A percentile compares a stretch with the other conserved stretches of the same genome.
Conservation (phyloP, 2,888 invertebrate species). For the Lacanobia wlatinum region DNA sequence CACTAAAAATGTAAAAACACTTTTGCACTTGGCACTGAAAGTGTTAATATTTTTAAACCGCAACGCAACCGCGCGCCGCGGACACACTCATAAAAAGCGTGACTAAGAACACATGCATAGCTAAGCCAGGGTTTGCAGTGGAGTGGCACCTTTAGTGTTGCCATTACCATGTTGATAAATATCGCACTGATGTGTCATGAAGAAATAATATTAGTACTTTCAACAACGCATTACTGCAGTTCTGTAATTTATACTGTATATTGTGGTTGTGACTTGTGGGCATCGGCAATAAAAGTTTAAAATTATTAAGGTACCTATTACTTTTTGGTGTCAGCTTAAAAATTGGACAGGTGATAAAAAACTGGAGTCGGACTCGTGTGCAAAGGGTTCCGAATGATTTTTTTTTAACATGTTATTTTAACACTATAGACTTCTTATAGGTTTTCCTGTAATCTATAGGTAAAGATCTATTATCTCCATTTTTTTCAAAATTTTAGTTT, state of each 20-base stretch:
- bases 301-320: neutral
- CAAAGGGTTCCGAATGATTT: too few relatives aligned
- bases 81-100: too few relatives aligned
- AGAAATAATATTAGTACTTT: slow-evolving; percentile 10
- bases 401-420: too few relatives aligned
- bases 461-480: too few relatives aligned
- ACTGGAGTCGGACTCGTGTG: too few relatives aligned
- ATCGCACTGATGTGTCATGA: slow-evolving; percentile 2
- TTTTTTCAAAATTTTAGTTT: too few relatives aligned
- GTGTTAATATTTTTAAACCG: too few relatives aligned
- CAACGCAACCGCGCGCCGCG: too few relatives aligned
- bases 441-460: too few relatives aligned
- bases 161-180: slow-evolving; percentile 41
- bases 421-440: too few relatives aligned
- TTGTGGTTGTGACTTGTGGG: slow-evolving; percentile 15
- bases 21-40: too few relatives aligned
- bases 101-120: neutral
- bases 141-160: slow-evolving; percentile 8
- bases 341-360: neutral
- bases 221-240: slow-evolving; percentile 11
- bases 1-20: too few relatives aligned
- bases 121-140: neutral
- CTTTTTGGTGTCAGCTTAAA: slow-evolving; percentile 2
- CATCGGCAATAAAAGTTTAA: neutral
- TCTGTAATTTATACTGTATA: neutral